Base-by-base conservation (phyloP, 2,888 invertebrate genomes). In the Pteria penguin region DNA sequence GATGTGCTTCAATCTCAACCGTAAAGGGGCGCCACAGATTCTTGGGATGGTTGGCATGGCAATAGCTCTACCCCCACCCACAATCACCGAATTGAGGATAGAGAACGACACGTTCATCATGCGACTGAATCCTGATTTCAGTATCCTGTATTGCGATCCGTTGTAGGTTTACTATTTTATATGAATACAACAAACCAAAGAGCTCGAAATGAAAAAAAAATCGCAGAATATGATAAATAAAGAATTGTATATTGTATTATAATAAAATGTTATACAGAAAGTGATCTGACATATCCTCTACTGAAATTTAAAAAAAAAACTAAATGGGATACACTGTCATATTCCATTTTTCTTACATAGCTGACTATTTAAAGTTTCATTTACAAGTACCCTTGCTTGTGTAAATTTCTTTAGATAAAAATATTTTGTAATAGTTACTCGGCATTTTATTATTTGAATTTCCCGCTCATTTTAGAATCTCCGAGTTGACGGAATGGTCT, bases 141-240 rank as follows among this genome's bases (percentile, higher is more conserved):
- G 96, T 93, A 96, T 98, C 94, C 97, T 97, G 81, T 98, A 98
- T 93, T 98, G 98, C 92, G 98, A 98, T 92, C 98, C 98, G 90
- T 96, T 96, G 97, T 97, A 93, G 94, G 94, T 91, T 57, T 29
- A 24, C 18, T 4, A 22, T 45, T 24, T 45, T 26, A 45, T 45
- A 52, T 52, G 52, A 52, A 2, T 52, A n/a, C 52, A 52, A n/a
- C n/a, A 52, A 52, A 22, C 18, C 22, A n/a, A 45, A 45, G 11
- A 18, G 45, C 11, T 14, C 11, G 45, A 45, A 45, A 45, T 18
- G 45, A 45, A 45, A 45, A 14, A 45, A 45, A 14, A 45, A 14
- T 18, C 8, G 1, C 8, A 45, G 18, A 18, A 45, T 45, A 14
- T 45, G 18, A 45, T 45, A 45, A 45, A 45, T 45, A 36, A 36